Evolutionary conservation across 2,888 invertebrate species (phyloP).

Genomic region (Scaptomyza caliginosa): DNA sequence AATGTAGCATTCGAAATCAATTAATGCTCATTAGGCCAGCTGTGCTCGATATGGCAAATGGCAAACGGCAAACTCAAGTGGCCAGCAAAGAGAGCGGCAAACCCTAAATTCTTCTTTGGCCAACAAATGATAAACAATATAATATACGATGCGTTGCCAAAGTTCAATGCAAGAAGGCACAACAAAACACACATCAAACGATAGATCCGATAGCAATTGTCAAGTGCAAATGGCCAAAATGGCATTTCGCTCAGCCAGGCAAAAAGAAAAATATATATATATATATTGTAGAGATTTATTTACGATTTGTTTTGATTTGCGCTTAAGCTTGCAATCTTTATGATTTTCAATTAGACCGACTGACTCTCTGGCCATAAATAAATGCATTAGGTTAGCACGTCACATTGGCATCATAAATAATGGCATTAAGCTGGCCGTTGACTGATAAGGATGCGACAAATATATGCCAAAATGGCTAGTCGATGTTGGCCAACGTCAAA

Average conservation of each 20-base stretch:
- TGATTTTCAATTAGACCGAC: slow-evolving; percentile 51
- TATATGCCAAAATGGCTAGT: not conserved
- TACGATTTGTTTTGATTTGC: slow-evolving; percentile 73
- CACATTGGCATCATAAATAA: slow-evolving; percentile 48
- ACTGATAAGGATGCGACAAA: slow-evolving; percentile 27
- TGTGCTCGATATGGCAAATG: slow-evolving; percentile 6
- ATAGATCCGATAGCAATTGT: slow-evolving; percentile 51
- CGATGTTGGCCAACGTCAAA: not conserved
- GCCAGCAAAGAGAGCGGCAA: too few relatives aligned
- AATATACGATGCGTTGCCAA: slow-evolving; percentile 67
- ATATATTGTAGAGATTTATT: slow-evolving; percentile 55
- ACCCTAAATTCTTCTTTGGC: slow-evolving; percentile 19
- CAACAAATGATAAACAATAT: slow-evolving; percentile 42
- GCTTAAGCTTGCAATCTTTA: slow-evolving; percentile 55
- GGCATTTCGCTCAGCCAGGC: slow-evolving; percentile 42
- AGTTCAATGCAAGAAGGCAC: slow-evolving; percentile 53
- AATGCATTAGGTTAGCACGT: slow-evolving; percentile 18
- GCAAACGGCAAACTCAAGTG: slow-evolving; percentile 41
- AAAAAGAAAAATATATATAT: not conserved
- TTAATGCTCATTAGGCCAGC: slow-evolving; percentile 61
- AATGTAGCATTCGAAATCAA: slow-evolving; percentile 49
- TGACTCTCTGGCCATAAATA: slow-evolving; percentile 44
- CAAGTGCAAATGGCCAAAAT: slow-evolving; percentile 51
- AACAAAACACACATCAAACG: slow-evolving; percentile 58
- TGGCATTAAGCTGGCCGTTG: slow-evolving; percentile 2